Evolutionary conservation across 2,797 vertebrate species (phyloP), one percentile per base, ranked within the genome.

Genomic region (Urophycis tenuis): DNA sequence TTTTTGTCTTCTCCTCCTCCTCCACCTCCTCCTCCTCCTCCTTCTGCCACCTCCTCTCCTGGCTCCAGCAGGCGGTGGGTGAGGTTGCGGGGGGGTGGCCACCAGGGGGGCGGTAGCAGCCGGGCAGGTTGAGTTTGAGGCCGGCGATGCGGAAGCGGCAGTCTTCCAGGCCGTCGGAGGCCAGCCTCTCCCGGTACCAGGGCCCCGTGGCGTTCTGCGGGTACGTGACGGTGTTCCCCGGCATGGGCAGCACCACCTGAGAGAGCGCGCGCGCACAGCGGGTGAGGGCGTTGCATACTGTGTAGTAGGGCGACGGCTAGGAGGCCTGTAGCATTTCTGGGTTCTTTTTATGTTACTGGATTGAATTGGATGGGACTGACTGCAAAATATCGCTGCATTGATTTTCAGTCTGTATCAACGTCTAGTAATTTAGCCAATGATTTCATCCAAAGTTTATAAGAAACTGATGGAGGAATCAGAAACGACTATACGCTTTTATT

Each of bases 211-310:
- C 78, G 77, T 98, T 96, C 78, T 91, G 92, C 5, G 97, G 97
- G 89, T 97, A 98, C 78, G 90, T 94, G 80, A 96, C 91, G 0
- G 89, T 97, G 86, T 96, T 95, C 53, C 97, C 97, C 74, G 94
- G 95, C 93, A 99, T 95, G 0, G 97, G 97, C 67, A 99, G 93
- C 81, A 98, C 90, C n/a, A 99, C 95, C 97, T 99, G 60, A 64
- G 2, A 8, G 60, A 64, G n/a, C 10, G 60, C 7, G 45, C 15
- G 22, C 5, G 6, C 1, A 49, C 5, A 49, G 45, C 3, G 17
- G 45, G 45, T 49, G 19, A 49, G 45, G 19, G 22, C 25, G 1
- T n/a, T 0, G 7, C 3, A 60, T 5, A 19, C n/a, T n/a, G n/a
- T n/a, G n/a, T n/a, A 22, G 45, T 6, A 49, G 45, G 6, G 5